Percentiles rank a stretch among this genome's conserved stretches.
Evolutionary conservation across 2,113 vertebrate species (phyloP).

Genomic region (Neopipo cinnamomea): DNA sequence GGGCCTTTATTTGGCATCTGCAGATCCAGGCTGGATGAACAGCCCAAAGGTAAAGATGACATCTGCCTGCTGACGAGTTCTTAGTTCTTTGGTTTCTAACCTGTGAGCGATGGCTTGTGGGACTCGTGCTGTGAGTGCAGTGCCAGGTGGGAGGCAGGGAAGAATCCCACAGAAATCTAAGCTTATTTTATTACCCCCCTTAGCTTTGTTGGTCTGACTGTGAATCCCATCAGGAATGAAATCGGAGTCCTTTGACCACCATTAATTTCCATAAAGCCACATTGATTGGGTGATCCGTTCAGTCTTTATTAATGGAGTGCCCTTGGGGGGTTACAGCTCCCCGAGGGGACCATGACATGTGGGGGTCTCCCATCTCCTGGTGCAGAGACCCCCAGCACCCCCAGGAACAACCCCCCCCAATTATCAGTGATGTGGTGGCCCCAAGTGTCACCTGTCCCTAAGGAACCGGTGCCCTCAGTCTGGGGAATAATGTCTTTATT

Average conservation of each 20-base stretch:
- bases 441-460: accelerated
- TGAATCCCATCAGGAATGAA: accelerated
- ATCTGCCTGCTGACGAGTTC: neutral
- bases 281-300: neutral
- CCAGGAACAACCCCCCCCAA: neutral
- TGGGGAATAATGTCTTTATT: neutral
- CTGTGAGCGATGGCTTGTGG: neutral
- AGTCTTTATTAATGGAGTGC: neutral
- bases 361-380: accelerated
- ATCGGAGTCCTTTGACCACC: neutral
- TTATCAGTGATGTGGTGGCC: neutral
- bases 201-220: neutral
- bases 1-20: neutral
- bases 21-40: neutral
- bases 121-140: accelerated
- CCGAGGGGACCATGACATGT: accelerated
- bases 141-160: accelerated
- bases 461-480: neutral
- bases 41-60: neutral
- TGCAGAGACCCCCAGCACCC: accelerated
- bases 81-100: neutral
- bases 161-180: neutral
- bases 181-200: neutral
- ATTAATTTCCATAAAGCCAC: neutral
- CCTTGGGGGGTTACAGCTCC: accelerated